These are phyloP conservation scores for Eulimnadia texana DNA, from an alignment of 1,140 invertebrate genomes.

Conservation along the genomic window DNA sequence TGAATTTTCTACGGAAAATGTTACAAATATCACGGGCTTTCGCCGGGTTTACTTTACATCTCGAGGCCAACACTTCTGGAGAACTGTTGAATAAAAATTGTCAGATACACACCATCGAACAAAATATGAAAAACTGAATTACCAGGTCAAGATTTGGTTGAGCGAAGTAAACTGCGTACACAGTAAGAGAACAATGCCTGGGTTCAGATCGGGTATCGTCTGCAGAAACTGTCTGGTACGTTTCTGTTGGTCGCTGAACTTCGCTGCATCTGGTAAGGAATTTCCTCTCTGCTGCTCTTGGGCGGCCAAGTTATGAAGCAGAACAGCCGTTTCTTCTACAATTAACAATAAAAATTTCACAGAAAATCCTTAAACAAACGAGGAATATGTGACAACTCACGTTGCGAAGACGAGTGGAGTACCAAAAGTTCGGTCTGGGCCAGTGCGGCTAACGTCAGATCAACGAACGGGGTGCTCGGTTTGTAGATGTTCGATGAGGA, in stretches of 20 bases:
- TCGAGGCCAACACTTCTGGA: background rate
- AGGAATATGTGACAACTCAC: slow-evolving; percentile 1
- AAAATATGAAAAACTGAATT: background rate
- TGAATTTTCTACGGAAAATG: background rate
- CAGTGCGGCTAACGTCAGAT: slow-evolving; percentile 11
- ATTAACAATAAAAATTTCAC: background rate
- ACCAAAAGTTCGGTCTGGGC: slow-evolving; percentile 13
- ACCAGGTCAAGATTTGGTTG: background rate
- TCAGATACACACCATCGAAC: background rate
- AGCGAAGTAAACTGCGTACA: background rate
- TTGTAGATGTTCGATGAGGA: background rate
- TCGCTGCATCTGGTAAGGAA: background rate
- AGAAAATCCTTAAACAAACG: background rate
- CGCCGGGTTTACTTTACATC: background rate
- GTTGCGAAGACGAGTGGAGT: slow-evolving; percentile 5
- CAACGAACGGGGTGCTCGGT: slow-evolving; percentile 5
- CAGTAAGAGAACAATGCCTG: background rate
- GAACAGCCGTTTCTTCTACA: slow-evolving; percentile 1
- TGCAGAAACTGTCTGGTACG: background rate
- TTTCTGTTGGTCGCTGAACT: background rate
- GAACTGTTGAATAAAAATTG: background rate
- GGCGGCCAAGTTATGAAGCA: slow-evolving; percentile 4
- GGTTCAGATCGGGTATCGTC: slow-evolving; percentile 3
- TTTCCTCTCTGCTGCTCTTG: slow-evolving; percentile 9
- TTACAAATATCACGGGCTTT: background rate